Base-by-base conservation (phyloP, 2,797 vertebrate genomes). In the Neostethus bicornis region DNA sequence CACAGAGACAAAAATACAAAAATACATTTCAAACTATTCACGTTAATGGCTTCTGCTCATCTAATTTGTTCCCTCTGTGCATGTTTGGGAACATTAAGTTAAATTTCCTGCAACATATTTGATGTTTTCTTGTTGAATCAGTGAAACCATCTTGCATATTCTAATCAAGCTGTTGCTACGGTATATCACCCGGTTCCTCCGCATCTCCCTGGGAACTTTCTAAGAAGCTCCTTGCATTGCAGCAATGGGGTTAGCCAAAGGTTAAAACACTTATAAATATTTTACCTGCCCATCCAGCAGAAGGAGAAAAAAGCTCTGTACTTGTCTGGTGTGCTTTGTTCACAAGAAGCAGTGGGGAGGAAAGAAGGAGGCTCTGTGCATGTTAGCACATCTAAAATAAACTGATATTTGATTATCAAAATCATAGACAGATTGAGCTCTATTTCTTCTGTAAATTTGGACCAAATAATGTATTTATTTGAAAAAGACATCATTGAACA, bases 211-310 rank as follows among this genome's bases (percentile, higher is more conserved):
- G 71, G 79, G 79, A 88, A 87, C 81, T 84, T 85, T 90, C 84
- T 70, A 83, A 86, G 84, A 90, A 87, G 86, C 77, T 54, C 51
- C 31, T 23, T 73, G 85, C 89, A 83, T 86, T 76, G 84, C 84
- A 77, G 88, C 77, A 61, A 66, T 77, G 66, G 77, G 91, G 90
- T 92, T 87, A 88, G 57, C 37, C 75, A 66, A 83, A 92, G 91
- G 91, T 92, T 91, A 91, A 91, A 91, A 90, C 79, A 77, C 75
- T 90, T 85, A 91, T 92, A 63, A 88, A 92, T 92, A 90, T 91
- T 93, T 92, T 64, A 93, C 85, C 83, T 87, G 77, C 64, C 70
- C 66, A 64, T 63, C 59, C 59, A 69, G 56, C 44, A 62, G 51
- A 52, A 62, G 69, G 25, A 46, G 53, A 42, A 53, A 59, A 41